Evolutionary conservation across 2,888 invertebrate genomes (phyloP).

Genomic region (Lacanobia wlatinum): DNA sequence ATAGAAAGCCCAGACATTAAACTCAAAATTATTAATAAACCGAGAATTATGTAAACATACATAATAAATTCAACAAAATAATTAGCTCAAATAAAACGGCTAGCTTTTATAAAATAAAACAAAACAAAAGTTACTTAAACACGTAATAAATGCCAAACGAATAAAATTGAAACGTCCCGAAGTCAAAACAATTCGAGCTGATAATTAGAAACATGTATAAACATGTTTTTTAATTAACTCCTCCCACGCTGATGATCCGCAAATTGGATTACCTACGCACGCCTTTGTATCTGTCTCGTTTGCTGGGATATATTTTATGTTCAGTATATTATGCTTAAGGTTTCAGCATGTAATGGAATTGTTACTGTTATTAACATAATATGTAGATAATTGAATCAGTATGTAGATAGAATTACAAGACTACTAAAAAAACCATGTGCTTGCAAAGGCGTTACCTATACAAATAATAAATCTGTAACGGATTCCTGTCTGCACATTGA

Average conservation of each 20-base stretch:
- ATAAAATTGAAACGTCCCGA: constrained; percentile 55
- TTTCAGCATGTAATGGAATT: constrained; percentile 10
- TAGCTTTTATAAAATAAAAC: constrained; percentile 1
- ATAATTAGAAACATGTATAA: constrained; percentile 61
- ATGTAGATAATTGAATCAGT: background rate
- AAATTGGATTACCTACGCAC: constrained; percentile 52
- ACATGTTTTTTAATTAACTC: constrained; percentile 49
- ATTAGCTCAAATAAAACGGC: background rate
- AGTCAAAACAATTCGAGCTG: constrained; percentile 60
- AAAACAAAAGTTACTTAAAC: background rate
- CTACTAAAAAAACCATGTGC: too few species aligned
- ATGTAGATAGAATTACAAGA: too few species aligned
- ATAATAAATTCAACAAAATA: background rate
- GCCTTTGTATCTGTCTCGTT: constrained; percentile 52
- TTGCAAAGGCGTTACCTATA: too few species aligned
- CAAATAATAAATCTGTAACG: too few species aligned
- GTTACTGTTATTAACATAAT: constrained; percentile 1
- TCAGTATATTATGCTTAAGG: background rate
- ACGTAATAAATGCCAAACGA: constrained; percentile 30
- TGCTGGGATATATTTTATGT: constrained; percentile 20
- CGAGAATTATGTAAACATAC: too few species aligned
- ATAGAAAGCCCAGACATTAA: too few species aligned
- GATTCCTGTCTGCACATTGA: too few species aligned
- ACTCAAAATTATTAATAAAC: too few species aligned
- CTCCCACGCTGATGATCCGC: constrained; percentile 38